Evolutionary conservation across 2,888 invertebrate genomes (phyloP).

Genomic region (Hirtodrosophila duncani): DNA sequence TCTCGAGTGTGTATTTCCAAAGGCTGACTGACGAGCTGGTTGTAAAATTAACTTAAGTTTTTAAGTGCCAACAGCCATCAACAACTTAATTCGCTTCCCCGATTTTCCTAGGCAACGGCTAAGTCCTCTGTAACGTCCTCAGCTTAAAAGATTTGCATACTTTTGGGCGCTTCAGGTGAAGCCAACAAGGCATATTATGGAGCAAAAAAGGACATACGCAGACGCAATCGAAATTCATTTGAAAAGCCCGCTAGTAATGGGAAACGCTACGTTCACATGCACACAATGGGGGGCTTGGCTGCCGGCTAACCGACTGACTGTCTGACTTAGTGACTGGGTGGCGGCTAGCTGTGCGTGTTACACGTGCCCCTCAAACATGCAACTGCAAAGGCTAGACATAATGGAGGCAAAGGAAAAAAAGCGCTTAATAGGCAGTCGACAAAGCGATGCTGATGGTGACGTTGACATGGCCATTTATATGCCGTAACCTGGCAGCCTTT

Average conservation of each 20-base stretch:
- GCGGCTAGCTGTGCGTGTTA: slow-evolving; percentile 39
- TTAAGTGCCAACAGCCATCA: slow-evolving; percentile 11
- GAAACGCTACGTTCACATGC: too few species aligned
- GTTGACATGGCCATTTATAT: slow-evolving; percentile 51
- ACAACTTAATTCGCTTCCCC: slow-evolving; percentile 31
- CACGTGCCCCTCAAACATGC: slow-evolving; percentile 66
- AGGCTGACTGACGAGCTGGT: neutral
- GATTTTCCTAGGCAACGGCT: slow-evolving; percentile 20
- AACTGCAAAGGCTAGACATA: slow-evolving; percentile 43
- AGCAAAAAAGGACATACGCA: too few species aligned
- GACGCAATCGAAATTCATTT: slow-evolving; percentile 49
- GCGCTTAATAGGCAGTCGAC: slow-evolving; percentile 53
- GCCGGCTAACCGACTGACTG: neutral
- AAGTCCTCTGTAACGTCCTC: slow-evolving; percentile 48
- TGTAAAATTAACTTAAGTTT: slow-evolving; percentile 43
- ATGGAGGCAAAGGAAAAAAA: slow-evolving; percentile 35
- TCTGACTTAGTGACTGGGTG: neutral
- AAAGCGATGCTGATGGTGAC: too few species aligned
- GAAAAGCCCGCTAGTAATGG: slow-evolving; percentile 14
- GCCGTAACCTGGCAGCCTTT: slow-evolving; percentile 42
- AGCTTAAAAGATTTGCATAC: slow-evolving; percentile 41
- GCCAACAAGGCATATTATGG: neutral
- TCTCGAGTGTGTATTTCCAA: slow-evolving; percentile 42
- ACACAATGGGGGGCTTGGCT: slow-evolving; percentile 10
- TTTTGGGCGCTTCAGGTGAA: slow-evolving; percentile 27